Evolutionary conservation across 35 echinoderm and acorn worm species (phyloP).

Genomic region (Lytechinus variegatus): DNA sequence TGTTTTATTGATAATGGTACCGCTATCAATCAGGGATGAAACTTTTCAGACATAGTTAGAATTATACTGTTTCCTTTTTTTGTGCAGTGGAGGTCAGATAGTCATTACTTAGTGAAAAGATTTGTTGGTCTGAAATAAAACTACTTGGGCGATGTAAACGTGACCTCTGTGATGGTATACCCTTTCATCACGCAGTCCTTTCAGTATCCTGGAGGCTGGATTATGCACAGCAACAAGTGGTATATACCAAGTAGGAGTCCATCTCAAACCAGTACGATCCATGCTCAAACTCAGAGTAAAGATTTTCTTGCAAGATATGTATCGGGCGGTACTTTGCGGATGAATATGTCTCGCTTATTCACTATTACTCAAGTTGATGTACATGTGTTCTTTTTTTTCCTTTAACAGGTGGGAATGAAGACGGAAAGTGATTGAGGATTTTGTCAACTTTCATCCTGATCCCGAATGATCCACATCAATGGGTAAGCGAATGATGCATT

Average conservation of each 20-base stretch:
- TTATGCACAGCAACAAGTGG: neutral
- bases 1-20: too few species aligned
- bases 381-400: neutral
- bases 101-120: neutral
- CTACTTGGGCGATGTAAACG: neutral
- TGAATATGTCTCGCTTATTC: neutral
- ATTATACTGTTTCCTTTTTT: too few species aligned
- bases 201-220: neutral
- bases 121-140: neutral
- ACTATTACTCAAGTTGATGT: neutral
- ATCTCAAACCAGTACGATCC: too few species aligned
- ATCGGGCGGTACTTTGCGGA: neutral
- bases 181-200: neutral
- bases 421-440: neutral
- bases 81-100: too few species aligned
- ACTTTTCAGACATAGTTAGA: too few species aligned
- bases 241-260: neutral
- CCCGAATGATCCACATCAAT: too few species aligned
- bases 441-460: too few species aligned
- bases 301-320: neutral
- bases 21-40: too few species aligned
- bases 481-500: too few species aligned
- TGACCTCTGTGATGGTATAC: constrained; percentile 3
- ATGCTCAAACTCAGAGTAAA: neutral
- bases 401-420: neutral